These are phyloP conservation scores for Osmoderma eremita DNA, from an alignment of 2,888 invertebrate genomes.

Conservation along the genomic window DNA sequence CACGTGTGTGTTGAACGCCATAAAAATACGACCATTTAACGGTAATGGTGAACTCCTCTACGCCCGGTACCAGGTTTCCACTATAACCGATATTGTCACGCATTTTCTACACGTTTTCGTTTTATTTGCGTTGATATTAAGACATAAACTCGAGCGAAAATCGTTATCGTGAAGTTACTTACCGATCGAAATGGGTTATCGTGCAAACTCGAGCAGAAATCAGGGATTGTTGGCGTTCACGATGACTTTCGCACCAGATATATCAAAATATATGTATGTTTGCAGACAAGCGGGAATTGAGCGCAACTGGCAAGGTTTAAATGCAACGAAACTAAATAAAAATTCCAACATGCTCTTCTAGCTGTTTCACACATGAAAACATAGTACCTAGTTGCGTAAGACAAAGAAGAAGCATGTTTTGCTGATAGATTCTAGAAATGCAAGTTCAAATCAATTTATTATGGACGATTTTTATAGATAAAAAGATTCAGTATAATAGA, in stretches of 20 bases:
- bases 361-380: no score
- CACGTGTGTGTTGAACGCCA: constrained; percentile 37
- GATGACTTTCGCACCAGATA: background rate
- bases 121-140: constrained; percentile 34
- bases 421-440: no score
- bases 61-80: constrained; percentile 35
- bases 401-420: no score
- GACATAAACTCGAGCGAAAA: constrained; percentile 26
- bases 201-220: constrained; percentile 1
- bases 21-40: constrained; percentile 49
- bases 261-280: no score
- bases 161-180: constrained; percentile 17
- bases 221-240: background rate
- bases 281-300: no score
- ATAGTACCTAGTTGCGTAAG: no score
- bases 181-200: constrained; percentile 17
- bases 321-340: no score
- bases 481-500: no score
- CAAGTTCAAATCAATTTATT: no score
- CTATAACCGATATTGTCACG: constrained; percentile 37
- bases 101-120: constrained; percentile 37
- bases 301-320: no score
- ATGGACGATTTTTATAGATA: no score
- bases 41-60: constrained; percentile 14
- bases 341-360: no score